Conservation (phyloP, 2,797 vertebrate species). For the Linurgus olivaceus region DNA sequence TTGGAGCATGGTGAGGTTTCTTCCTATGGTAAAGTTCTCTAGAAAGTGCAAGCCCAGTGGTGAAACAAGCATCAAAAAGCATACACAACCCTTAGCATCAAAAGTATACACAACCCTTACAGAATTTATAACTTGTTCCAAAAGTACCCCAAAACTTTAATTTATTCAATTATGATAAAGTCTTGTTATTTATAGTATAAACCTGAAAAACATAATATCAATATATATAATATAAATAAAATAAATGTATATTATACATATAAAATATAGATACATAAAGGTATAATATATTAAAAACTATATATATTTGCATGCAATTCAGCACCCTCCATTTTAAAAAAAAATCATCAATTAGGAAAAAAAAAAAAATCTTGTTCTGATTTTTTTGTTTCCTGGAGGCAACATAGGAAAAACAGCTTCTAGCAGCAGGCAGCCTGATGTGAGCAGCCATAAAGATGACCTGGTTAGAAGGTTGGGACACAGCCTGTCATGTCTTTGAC, state of each 20-base stretch:
- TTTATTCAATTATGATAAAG: background rate
- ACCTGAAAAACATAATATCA: background rate
- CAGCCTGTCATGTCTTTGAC: background rate
- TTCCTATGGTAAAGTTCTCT: background rate
- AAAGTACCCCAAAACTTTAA: background rate
- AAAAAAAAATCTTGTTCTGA: background rate
- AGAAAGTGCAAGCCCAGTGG: background rate
- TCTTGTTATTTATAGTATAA: background rate
- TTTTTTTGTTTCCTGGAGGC: background rate
- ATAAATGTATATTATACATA: background rate
- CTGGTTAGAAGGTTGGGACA: background rate
- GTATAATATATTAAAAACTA: background rate
- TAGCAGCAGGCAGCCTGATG: background rate
- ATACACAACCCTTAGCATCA: no score
- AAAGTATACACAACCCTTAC: background rate
- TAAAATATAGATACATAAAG: background rate
- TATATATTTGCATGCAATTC: background rate
- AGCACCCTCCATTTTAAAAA: background rate
- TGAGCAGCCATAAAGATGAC: background rate
- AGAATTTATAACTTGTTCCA: background rate
- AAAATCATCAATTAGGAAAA: background rate
- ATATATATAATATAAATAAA: no score
- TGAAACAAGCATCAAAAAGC: no score
- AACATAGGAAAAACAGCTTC: background rate
- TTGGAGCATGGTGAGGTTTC: background rate